Evolutionary conservation across 2,113 vertebrate species (phyloP).

Genomic region (Amazona vittata): DNA sequence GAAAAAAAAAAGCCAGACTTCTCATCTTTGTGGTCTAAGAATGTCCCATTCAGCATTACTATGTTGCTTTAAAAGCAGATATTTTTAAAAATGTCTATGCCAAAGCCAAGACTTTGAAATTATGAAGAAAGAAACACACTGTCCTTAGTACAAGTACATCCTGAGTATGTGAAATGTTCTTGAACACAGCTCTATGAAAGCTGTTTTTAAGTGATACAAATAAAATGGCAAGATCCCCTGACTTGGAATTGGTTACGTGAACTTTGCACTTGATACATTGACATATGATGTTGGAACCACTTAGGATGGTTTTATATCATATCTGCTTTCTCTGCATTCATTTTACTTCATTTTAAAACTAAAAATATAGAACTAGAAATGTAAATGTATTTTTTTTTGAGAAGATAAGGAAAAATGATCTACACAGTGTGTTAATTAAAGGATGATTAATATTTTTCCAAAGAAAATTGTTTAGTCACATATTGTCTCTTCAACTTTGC

Average conservation of each 20-base stretch:
- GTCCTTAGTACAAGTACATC: not conserved
- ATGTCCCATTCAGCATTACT: not conserved
- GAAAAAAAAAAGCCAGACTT: not conserved
- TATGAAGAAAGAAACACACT: not conserved
- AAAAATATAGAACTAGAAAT: not conserved
- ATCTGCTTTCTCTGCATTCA: not conserved
- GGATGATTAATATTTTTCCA: not conserved
- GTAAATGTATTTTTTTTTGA: rapidly evolving
- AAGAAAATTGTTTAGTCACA: not conserved
- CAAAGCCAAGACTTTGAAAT: not conserved
- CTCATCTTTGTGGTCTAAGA: not conserved
- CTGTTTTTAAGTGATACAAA: not conserved
- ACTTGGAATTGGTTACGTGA: not conserved
- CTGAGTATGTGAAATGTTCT: not conserved
- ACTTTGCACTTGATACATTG: not conserved
- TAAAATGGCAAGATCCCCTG: not conserved
- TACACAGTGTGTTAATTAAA: not conserved
- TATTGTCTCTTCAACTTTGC: not conserved
- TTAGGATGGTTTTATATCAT: not conserved
- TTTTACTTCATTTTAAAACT: not conserved
- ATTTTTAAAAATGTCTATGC: not conserved
- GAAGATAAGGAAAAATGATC: not conserved
- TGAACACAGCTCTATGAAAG: not conserved
- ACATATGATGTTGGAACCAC: not conserved
- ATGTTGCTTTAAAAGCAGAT: not conserved